These are phyloP conservation scores for Campoplex nolae DNA, from an alignment of 2,888 invertebrate genomes.

Conservation along the genomic window DNA sequence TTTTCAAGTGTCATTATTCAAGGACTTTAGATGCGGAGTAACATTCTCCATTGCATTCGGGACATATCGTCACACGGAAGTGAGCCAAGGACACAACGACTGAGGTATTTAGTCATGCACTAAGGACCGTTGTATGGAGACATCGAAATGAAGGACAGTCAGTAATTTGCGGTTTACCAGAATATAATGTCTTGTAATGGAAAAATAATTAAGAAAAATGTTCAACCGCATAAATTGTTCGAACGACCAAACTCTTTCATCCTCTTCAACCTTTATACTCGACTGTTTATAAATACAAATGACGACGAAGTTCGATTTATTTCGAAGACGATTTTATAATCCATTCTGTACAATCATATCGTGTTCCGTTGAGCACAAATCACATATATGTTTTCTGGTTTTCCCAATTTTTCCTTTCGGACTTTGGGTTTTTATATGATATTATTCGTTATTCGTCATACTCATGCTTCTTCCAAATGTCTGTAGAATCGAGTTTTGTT, in stretches of 20 bases:
- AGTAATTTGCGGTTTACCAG: slow-evolving; percentile 19
- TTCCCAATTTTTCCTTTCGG: background rate
- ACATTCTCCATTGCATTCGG: background rate
- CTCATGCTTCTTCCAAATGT: too few relatives aligned
- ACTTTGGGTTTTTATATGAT: background rate
- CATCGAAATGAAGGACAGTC: slow-evolving; percentile 19
- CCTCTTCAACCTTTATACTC: background rate
- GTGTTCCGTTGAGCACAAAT: background rate
- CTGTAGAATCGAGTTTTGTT: background rate
- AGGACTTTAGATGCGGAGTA: slow-evolving; percentile 34
- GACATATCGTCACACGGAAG: slow-evolving; percentile 25
- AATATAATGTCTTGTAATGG: background rate
- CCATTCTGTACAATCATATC: too few relatives aligned
- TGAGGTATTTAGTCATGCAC: slow-evolving; percentile 29
- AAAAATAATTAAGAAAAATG: background rate
- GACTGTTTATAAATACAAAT: background rate
- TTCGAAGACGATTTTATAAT: background rate
- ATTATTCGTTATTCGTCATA: background rate
- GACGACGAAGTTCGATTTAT: background rate
- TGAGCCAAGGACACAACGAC: slow-evolving; percentile 37
- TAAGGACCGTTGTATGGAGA: background rate
- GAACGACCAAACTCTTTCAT: background rate
- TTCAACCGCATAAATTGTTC: background rate
- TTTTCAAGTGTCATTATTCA: slow-evolving; percentile 13
- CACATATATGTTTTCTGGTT: background rate